A percentile compares a stretch with the other conserved stretches of the same genome.
Evolutionary conservation across 1,140 invertebrate species (phyloP).

Genomic region (Dendrolimus punctatus): DNA sequence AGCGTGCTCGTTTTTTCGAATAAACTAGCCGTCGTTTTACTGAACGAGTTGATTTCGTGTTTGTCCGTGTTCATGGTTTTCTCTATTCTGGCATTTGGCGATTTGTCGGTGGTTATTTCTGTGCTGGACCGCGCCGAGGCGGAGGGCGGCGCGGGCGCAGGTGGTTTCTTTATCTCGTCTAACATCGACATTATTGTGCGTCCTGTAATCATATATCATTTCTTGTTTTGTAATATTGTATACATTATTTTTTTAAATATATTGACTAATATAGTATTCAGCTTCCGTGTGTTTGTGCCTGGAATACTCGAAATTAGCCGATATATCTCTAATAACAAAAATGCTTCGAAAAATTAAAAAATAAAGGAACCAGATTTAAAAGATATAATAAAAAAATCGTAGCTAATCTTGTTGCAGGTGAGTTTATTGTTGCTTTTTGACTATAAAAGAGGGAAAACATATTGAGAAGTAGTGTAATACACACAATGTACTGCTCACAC

Average conservation of each 20-base stretch:
- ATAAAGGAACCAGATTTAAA: too few relatives aligned
- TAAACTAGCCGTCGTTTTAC: conserved; percentile 21
- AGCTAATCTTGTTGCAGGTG: too few relatives aligned
- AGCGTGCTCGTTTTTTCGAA: conserved; percentile 28
- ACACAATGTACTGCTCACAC: too few relatives aligned
- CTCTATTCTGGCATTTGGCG: conserved; percentile 24
- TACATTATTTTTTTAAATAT: neutral
- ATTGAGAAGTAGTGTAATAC: too few relatives aligned
- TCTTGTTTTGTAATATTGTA: neutral
- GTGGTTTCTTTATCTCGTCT: conserved; percentile 50
- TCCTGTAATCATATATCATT: conserved; percentile 22
- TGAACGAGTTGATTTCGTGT: conserved; percentile 22
- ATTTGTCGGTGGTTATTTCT: conserved; percentile 19
- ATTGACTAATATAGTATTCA: neutral
- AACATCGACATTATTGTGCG: conserved; percentile 50
- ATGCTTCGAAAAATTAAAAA: too few relatives aligned
- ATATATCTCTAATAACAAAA: too few relatives aligned
- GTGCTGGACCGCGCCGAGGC: conserved; percentile 17
- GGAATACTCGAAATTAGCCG: too few relatives aligned
- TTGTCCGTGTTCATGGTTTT: conserved; percentile 22
- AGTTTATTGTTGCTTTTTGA: too few relatives aligned
- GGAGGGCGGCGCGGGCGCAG: conserved; percentile 28
- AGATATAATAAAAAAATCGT: too few relatives aligned
- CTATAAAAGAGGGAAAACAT: too few relatives aligned
- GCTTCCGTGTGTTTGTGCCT: too few relatives aligned